Evolutionary conservation across 2,888 invertebrate species (phyloP).

Genomic region (Elmis aenea): DNA sequence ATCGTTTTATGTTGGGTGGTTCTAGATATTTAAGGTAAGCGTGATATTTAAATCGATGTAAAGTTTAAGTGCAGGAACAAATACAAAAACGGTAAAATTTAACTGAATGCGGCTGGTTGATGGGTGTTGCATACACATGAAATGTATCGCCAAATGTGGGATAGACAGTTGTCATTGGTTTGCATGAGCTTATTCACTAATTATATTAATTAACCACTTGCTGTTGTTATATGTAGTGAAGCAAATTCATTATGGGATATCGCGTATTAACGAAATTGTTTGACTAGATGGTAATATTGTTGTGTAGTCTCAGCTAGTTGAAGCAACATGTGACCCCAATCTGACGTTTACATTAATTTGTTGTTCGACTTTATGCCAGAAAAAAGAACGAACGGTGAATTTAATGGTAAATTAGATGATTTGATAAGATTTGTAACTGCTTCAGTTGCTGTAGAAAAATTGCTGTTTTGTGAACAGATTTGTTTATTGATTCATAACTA

Average conservation of each 20-base stretch:
- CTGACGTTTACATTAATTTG: conserved; percentile 28
- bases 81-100: conserved; percentile 24
- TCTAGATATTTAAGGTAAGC: conserved; percentile 24
- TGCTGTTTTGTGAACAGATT: no score
- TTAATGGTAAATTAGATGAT: no score
- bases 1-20: conserved; percentile 18
- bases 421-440: no score
- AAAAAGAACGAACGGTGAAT: no score
- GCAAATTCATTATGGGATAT: background rate
- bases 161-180: conserved; percentile 29
- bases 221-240: background rate
- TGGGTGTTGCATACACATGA: conserved; percentile 35
- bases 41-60: conserved; percentile 8
- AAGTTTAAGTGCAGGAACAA: conserved; percentile 21
- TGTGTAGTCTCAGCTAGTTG: conserved; percentile 25
- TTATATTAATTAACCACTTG: conserved; percentile 32
- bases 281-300: background rate
- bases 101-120: conserved; percentile 31
- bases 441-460: no score
- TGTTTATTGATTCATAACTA: no score
- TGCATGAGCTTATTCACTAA: conserved; percentile 37
- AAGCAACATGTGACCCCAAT: conserved; percentile 52
- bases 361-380: conserved; percentile 1
- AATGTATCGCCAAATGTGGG: conserved; percentile 19
- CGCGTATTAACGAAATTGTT: background rate